A percentile compares a stretch with the other conserved stretches of the same genome.
Conservation (phyloP, 2,888 invertebrate species). For the Metellina segmentata region DNA sequence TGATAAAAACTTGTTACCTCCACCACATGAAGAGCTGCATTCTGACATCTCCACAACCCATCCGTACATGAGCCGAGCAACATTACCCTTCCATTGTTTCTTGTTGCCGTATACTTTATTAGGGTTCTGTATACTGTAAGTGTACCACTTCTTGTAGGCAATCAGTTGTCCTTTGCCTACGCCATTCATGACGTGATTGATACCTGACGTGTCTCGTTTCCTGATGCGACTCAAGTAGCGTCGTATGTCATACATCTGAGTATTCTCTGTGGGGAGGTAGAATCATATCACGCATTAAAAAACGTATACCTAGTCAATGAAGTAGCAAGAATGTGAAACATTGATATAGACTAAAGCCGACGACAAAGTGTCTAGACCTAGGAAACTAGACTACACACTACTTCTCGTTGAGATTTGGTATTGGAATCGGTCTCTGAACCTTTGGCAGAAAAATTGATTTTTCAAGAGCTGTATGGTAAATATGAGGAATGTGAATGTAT, state of each 20-base stretch:
- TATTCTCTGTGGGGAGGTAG: conserved; percentile 36
- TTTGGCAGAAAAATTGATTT: no score
- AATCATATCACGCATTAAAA: neutral
- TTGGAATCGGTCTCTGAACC: no score
- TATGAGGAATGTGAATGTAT: no score
- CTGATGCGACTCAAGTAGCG: conserved; percentile 62
- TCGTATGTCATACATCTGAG: conserved; percentile 73
- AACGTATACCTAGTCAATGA: no score
- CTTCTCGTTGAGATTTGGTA: no score
- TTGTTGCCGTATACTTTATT: conserved; percentile 34
- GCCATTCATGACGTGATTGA: conserved; percentile 54
- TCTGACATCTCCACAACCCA: conserved; percentile 78
- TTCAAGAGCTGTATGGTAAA: no score
- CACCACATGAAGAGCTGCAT: conserved; percentile 77
- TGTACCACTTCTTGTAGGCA: conserved; percentile 51
- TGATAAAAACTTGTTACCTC: conserved; percentile 66
- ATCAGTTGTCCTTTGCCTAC: conserved; percentile 7
- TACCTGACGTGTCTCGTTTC: conserved; percentile 65
- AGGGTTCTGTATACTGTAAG: neutral
- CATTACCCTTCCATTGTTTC: conserved; percentile 49
- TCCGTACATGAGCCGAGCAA: conserved; percentile 60
- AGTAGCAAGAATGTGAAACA: no score
- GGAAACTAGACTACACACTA: no score
- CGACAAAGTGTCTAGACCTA: no score
- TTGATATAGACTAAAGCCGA: no score